Evolutionary conservation across 1,140 invertebrate genomes (phyloP).

Genomic region (Thaumatotibia leucotreta): DNA sequence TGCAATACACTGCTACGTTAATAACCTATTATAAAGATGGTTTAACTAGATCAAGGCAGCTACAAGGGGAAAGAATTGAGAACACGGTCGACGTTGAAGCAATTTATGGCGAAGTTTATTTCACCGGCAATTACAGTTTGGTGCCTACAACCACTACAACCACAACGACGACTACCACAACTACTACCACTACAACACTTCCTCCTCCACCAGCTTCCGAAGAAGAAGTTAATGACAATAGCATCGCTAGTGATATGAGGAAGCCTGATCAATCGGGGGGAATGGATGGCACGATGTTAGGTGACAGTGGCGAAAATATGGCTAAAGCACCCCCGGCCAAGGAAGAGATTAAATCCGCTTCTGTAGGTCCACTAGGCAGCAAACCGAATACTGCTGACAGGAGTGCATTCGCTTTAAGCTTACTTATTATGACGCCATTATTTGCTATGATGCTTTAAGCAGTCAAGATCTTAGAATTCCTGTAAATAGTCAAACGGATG

Average conservation of each 20-base stretch:
- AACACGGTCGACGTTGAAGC: slow-evolving; percentile 82
- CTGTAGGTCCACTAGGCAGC: slow-evolving; percentile 55
- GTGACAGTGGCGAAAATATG: slow-evolving; percentile 56
- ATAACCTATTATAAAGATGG: slow-evolving; percentile 83
- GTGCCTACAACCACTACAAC: slow-evolving; percentile 87
- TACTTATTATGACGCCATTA: slow-evolving; percentile 43
- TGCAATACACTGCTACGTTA: slow-evolving; percentile 84
- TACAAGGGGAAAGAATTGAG: slow-evolving; percentile 78
- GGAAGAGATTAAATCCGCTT: slow-evolving; percentile 60
- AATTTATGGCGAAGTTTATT: slow-evolving; percentile 85
- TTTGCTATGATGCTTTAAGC: slow-evolving; percentile 52
- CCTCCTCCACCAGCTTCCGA: slow-evolving; percentile 64
- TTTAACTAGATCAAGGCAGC: slow-evolving; percentile 65
- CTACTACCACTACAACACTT: slow-evolving; percentile 78
- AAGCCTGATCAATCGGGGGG: slow-evolving; percentile 36
- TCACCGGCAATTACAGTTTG: slow-evolving; percentile 82
- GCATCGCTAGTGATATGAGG: slow-evolving; percentile 47
- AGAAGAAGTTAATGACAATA: slow-evolving; percentile 52
- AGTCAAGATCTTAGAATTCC: slow-evolving; percentile 28
- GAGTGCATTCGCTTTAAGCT: slow-evolving; percentile 29
- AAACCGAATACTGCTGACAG: slow-evolving; percentile 40
- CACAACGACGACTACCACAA: slow-evolving; percentile 83
- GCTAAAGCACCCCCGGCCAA: slow-evolving; percentile 50
- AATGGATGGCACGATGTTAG: slow-evolving; percentile 56
- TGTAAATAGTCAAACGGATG: slow-evolving; percentile 58